phyloP scores from a whole-genome alignment of 2,113 vertebrate species.

The Gobiocypris rarus region DNA sequence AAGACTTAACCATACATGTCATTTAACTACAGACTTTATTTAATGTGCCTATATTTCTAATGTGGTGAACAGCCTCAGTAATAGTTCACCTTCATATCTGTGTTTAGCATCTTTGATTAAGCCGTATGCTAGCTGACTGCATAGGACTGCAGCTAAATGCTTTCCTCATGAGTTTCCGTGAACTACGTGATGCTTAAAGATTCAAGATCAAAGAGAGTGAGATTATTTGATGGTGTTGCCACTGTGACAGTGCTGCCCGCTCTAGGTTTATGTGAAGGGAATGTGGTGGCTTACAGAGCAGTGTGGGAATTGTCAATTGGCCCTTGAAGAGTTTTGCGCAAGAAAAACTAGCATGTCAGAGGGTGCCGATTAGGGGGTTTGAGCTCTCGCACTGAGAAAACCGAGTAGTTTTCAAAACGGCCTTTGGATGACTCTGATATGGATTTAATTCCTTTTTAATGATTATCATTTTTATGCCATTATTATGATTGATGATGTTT shows the following conservation, averaged over 20 bases:
- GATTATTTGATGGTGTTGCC: constrained; percentile 29
- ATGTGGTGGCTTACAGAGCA: background rate
- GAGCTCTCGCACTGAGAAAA: background rate
- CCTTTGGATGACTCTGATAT: background rate
- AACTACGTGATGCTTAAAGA: constrained; percentile 30
- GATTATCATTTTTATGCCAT: background rate
- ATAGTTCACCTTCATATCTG: constrained; percentile 15
- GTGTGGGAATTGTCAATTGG: constrained; percentile 6
- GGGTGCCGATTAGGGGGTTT: background rate
- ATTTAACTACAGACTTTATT: constrained; percentile 10
- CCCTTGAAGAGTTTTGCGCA: background rate
- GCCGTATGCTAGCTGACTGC: background rate
- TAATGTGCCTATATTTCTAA: background rate
- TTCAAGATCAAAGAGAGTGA: constrained; percentile 28
- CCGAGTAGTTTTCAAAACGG: background rate
- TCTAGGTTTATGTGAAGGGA: background rate
- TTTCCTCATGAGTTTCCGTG: constrained; percentile 8
- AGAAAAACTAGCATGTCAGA: background rate
- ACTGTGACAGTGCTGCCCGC: constrained; percentile 2
- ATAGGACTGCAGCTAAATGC: background rate
- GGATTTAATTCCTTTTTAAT: constrained; percentile 6
- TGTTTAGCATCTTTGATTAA: constrained; percentile 28
- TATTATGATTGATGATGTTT: background rate
- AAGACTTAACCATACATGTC: background rate
- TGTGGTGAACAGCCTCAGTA: background rate